Evolutionary conservation across 2,888 invertebrate genomes (phyloP).

Genomic region (Chrysolina oricalcia): DNA sequence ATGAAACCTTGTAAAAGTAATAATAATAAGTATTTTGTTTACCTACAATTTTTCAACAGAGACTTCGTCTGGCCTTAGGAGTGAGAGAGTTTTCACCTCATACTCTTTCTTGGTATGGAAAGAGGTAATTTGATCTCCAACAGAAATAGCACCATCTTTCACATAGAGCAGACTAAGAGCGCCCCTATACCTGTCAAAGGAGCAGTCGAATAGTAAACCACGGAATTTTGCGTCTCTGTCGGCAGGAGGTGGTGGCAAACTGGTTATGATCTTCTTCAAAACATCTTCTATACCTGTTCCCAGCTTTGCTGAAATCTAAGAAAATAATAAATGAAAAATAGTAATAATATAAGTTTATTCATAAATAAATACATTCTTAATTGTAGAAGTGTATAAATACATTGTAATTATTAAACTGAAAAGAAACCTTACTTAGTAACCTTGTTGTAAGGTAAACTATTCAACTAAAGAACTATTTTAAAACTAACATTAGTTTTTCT

Average conservation of each 20-base stretch:
- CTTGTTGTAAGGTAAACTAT: no score
- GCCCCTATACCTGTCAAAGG: constrained; percentile 92
- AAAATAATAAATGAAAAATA: no score
- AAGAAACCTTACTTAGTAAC: no score
- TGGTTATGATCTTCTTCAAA: constrained; percentile 84
- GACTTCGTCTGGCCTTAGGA: constrained; percentile 86
- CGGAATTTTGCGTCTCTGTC: constrained; percentile 78
- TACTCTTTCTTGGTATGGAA: constrained; percentile 83
- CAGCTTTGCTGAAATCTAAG: constrained; percentile 93
- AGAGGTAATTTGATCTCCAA: constrained; percentile 86
- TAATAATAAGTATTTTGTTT: background rate
- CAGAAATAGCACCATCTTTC: constrained; percentile 81
- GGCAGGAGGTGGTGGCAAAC: constrained; percentile 84
- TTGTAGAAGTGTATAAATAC: no score
- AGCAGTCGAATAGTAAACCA: constrained; percentile 93
- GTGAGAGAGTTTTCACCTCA: constrained; percentile 84
- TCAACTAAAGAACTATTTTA: no score
- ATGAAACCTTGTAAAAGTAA: no score
- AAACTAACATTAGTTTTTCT: no score
- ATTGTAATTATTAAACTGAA: no score
- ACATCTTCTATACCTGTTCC: constrained; percentile 89
- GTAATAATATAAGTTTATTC: no score
- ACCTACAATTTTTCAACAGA: constrained; percentile 78
- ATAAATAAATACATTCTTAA: no score
- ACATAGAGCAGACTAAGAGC: constrained; percentile 85